These are phyloP conservation scores for Muntiacus muntjak DNA, from an alignment of 2,113 vertebrate genomes.

Conservation along the genomic window DNA sequence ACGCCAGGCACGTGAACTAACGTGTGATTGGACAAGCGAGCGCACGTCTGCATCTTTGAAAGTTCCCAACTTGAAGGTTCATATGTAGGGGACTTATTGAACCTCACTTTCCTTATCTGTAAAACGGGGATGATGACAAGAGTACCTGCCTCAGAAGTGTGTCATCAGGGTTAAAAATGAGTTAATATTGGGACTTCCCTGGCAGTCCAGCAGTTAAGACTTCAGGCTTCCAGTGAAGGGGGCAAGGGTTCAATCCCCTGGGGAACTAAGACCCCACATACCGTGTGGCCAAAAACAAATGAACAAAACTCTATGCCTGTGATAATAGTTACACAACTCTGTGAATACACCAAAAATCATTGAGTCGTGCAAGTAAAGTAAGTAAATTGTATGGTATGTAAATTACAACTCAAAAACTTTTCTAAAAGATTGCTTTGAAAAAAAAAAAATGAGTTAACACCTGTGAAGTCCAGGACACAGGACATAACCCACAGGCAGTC, in stretches of 20 bases:
- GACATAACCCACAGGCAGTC: accelerated
- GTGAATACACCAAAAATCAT: neutral
- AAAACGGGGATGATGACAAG: neutral
- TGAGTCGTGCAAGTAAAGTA: neutral
- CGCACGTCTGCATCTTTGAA: neutral
- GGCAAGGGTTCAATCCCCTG: neutral
- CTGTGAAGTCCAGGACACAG: neutral
- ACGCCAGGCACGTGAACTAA: neutral
- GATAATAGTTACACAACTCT: neutral
- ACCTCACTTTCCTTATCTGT: neutral
- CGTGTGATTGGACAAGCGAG: neutral
- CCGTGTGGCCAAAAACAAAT: neutral
- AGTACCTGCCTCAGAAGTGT: neutral
- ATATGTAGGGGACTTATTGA: neutral
- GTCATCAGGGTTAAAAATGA: neutral
- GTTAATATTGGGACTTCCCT: neutral
- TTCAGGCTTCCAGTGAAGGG: neutral
- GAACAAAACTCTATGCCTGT: neutral
- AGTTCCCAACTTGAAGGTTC: neutral
- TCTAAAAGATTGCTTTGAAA: neutral
- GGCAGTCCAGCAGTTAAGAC: neutral
- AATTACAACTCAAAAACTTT: neutral
- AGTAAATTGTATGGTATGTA: neutral
- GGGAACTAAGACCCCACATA: neutral
- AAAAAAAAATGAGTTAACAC: neutral